A percentile compares a stretch with the other conserved stretches of the same genome.
Conservation (phyloP, 1,140 invertebrate genomes). For the Trachymyrmex septentrionalis region DNA sequence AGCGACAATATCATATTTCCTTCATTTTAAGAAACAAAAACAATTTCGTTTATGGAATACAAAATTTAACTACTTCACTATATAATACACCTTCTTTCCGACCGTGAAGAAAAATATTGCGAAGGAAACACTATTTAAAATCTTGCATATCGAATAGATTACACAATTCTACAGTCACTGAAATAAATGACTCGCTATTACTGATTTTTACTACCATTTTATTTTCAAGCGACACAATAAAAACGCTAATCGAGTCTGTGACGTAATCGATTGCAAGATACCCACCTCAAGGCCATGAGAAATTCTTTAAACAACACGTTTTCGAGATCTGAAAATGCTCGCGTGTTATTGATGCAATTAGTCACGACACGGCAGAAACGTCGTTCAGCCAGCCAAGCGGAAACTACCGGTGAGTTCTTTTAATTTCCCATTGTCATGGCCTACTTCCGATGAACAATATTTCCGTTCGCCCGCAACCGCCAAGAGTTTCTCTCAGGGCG, state of each 20-base stretch:
- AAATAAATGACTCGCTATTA: background rate
- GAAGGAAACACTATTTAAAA: background rate
- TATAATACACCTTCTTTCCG: background rate
- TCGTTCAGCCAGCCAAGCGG: conserved; percentile 1
- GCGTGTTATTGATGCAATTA: conserved; percentile 45
- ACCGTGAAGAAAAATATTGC: background rate
- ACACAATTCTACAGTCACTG: no score
- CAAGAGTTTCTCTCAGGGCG: conserved; percentile 8
- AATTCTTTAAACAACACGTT: background rate
- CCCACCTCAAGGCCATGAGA: background rate
- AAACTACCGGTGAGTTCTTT: conserved; percentile 45
- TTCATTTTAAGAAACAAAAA: conserved; percentile 21
- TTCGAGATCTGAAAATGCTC: background rate
- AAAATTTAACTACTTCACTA: background rate
- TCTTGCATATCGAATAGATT: background rate
- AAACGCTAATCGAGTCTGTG: background rate
- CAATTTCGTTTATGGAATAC: background rate
- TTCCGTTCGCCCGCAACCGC: conserved; percentile 36
- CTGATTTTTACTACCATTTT: background rate
- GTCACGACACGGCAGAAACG: conserved; percentile 30
- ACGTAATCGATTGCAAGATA: background rate
- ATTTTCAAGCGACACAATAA: background rate
- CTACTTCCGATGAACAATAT: conserved; percentile 58
- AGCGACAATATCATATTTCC: background rate
- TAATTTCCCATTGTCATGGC: conserved; percentile 63